phyloP scores from a whole-genome alignment of 92 coral and sea anemone genomes.

The Montipora capitata region DNA sequence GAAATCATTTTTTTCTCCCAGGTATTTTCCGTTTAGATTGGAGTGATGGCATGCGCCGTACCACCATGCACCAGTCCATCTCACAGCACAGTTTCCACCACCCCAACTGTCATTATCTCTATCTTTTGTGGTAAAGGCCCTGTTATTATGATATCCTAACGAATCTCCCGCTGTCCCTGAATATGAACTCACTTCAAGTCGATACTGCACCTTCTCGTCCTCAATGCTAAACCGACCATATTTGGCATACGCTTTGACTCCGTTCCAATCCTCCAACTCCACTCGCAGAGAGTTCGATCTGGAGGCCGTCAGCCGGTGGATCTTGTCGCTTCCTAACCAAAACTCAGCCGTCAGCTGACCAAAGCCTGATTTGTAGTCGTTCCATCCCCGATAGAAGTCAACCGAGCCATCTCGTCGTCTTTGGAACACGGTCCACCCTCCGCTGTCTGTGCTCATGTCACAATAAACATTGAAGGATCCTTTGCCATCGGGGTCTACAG shows the following conservation, averaged over 20 bases:
- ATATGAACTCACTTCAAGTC: slow-evolving; percentile 71
- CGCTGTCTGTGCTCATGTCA: slow-evolving; percentile 77
- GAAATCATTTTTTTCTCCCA: not conserved
- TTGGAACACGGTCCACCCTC: slow-evolving; percentile 79
- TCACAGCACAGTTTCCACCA: too few species aligned
- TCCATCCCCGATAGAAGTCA: slow-evolving; percentile 69
- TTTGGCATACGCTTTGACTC: slow-evolving; percentile 57
- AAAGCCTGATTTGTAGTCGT: slow-evolving; percentile 70
- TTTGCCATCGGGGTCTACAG: slow-evolving; percentile 61
- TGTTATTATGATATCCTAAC: too few species aligned
- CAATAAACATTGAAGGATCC: slow-evolving; percentile 71
- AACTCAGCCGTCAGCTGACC: slow-evolving; percentile 70
- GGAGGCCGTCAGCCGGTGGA: slow-evolving; percentile 69
- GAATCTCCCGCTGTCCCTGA: slow-evolving; percentile 69
- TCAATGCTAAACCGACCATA: slow-evolving; percentile 66
- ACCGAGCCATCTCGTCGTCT: slow-evolving; percentile 79
- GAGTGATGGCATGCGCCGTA: not conserved
- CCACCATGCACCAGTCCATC: not conserved
- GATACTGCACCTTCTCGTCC: slow-evolving; percentile 70
- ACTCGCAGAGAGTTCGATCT: slow-evolving; percentile 47
- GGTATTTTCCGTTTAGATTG: slow-evolving; percentile 1
- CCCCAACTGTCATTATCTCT: too few species aligned
- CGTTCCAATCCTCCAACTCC: slow-evolving; percentile 72
- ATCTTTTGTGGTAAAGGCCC: too few species aligned
- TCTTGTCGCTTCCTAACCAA: slow-evolving; percentile 73